Evolutionary conservation across 2,113 vertebrate genomes (phyloP).

Genomic region (Cichladusa arquata): DNA sequence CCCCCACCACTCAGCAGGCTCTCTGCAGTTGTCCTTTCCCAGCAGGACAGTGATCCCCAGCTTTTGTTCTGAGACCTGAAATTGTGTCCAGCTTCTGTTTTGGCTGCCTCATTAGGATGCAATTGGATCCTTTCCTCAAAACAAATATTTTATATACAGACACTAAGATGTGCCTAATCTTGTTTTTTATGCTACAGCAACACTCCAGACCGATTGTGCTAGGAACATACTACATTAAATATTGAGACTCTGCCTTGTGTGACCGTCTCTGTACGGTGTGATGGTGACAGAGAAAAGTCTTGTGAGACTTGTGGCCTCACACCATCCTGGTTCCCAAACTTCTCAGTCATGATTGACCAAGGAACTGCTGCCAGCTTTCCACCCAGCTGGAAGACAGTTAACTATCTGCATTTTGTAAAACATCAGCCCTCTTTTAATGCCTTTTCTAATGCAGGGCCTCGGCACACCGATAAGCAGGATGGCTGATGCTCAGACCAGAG

Average conservation of each 20-base stretch:
- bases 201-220: background rate
- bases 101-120: background rate
- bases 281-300: background rate
- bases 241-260: background rate
- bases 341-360: background rate
- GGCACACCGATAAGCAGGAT: constrained; percentile 21
- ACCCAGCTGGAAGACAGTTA: background rate
- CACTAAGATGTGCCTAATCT: background rate
- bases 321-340: background rate
- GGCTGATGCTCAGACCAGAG: background rate
- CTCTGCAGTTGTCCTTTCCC: background rate
- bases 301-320: background rate
- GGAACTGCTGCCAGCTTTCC: background rate
- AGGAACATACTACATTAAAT: background rate
- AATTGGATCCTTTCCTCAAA: background rate
- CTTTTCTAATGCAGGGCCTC: constrained; percentile 40
- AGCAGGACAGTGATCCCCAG: background rate
- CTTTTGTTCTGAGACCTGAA: background rate
- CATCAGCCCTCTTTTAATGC: background rate
- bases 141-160: background rate
- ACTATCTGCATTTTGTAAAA: background rate
- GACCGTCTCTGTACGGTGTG: background rate
- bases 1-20: background rate
- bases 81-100: background rate
- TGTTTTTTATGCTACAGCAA: background rate